These are phyloP conservation scores for Acanthosepion esculentum DNA, from an alignment of 2,888 invertebrate genomes.

Conservation along the genomic window DNA sequence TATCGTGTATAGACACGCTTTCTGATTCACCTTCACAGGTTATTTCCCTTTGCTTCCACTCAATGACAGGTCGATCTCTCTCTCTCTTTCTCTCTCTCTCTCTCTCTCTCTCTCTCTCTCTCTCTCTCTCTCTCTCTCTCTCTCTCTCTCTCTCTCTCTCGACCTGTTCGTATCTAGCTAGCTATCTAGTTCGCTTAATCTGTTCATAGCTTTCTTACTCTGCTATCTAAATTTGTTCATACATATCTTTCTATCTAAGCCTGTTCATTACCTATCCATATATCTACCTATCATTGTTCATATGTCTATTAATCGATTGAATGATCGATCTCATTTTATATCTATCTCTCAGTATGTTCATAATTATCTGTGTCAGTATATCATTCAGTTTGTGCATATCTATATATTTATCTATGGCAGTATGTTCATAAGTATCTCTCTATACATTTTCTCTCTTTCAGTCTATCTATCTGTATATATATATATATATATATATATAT, in stretches of 20 bases:
- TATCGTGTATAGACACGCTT: too few relatives aligned
- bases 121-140: background rate
- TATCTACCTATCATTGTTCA: background rate
- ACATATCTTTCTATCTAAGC: too few relatives aligned
- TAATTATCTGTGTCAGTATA: too few relatives aligned
- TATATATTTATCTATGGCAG: background rate
- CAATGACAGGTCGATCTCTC: too few relatives aligned
- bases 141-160: background rate
- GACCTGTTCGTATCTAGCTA: too few relatives aligned
- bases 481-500: too few relatives aligned
- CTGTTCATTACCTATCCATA: background rate
- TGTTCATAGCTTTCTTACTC: background rate
- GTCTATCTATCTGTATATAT: background rate
- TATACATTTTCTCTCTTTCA: background rate
- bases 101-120: background rate
- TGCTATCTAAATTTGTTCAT: background rate
- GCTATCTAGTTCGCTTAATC: background rate
- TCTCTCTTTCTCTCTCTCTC: conserved; percentile 3
- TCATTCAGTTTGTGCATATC: background rate
- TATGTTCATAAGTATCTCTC: background rate
- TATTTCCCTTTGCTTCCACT: background rate
- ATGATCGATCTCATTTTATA: too few relatives aligned
- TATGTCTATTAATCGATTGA: background rate
- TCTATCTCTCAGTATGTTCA: too few relatives aligned
- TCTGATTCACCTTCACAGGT: background rate